Conservation (phyloP, 2,888 invertebrate species). For the Acanthosepion esculentum region DNA sequence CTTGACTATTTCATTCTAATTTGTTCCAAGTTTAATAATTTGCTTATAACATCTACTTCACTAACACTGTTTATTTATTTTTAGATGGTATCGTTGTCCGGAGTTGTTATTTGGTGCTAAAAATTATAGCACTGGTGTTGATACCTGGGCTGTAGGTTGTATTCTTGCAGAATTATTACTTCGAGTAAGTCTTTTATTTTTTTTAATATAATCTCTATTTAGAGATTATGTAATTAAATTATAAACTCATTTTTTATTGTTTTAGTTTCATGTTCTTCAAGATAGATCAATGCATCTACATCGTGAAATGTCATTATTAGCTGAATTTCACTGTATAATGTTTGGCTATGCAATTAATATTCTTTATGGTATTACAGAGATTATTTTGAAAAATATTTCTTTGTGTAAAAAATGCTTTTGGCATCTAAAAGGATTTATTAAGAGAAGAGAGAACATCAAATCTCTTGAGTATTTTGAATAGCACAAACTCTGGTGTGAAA, state of each 20-base stretch:
- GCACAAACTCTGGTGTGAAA: too few species aligned
- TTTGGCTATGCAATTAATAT: too few species aligned
- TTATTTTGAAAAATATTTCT: too few species aligned
- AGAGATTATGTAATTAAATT: neutral
- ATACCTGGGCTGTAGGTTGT: constrained; percentile 99
- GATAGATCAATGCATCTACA: neutral
- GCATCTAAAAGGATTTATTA: too few species aligned
- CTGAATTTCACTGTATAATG: too few species aligned
- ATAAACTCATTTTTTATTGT: neutral
- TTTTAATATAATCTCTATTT: neutral
- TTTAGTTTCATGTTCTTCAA: neutral
- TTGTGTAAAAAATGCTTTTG: too few species aligned
- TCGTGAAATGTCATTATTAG: neutral
- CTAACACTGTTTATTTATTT: constrained; percentile 45
- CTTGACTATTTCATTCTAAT: too few species aligned
- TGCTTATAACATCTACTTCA: too few species aligned
- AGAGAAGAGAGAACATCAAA: too few species aligned
- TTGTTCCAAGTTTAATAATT: too few species aligned
- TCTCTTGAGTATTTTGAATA: too few species aligned
- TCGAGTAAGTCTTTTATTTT: constrained; percentile 67
- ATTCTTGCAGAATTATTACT: constrained; percentile 91
- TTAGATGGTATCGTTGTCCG: constrained; percentile 83
- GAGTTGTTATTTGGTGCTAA: constrained; percentile 96
- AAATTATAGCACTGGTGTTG: constrained; percentile 96
- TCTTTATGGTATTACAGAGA: too few species aligned